Percentiles rank a stretch among this genome's conserved stretches.
Conservation (phyloP, 1,140 invertebrate genomes). For the Cydia splendana region DNA sequence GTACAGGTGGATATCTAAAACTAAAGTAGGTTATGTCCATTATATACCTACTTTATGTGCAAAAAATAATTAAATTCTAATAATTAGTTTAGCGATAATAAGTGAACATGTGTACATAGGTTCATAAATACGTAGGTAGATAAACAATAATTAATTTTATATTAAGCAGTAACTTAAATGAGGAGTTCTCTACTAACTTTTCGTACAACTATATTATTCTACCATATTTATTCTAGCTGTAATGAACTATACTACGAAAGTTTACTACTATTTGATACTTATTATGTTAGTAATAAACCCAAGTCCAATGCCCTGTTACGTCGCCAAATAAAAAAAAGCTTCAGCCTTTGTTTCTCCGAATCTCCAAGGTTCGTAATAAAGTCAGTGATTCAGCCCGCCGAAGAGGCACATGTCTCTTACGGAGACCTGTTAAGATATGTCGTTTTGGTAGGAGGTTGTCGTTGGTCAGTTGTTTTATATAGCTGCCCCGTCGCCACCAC, state of each 20-base stretch:
- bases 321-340: conserved; percentile 7
- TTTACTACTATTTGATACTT: background rate
- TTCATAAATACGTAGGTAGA: no score
- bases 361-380: conserved; percentile 17
- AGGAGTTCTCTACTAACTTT: no score
- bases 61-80: no score
- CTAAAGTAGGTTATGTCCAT: no score
- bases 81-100: no score
- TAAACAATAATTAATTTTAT: no score
- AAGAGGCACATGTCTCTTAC: conserved; percentile 9
- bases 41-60: no score
- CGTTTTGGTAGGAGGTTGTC: conserved; percentile 20
- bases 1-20: no score
- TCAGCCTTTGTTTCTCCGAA: conserved; percentile 5
- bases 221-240: background rate
- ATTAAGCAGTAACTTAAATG: no score
- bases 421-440: background rate
- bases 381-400: background rate
- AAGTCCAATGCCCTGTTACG: background rate
- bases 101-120: no score
- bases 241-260: background rate
- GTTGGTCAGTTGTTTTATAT: conserved; percentile 45
- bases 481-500: conserved; percentile 63
- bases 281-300: background rate
- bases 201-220: no score